Conservation (phyloP, 2,888 invertebrate species). For the Ptilodon capucinus region DNA sequence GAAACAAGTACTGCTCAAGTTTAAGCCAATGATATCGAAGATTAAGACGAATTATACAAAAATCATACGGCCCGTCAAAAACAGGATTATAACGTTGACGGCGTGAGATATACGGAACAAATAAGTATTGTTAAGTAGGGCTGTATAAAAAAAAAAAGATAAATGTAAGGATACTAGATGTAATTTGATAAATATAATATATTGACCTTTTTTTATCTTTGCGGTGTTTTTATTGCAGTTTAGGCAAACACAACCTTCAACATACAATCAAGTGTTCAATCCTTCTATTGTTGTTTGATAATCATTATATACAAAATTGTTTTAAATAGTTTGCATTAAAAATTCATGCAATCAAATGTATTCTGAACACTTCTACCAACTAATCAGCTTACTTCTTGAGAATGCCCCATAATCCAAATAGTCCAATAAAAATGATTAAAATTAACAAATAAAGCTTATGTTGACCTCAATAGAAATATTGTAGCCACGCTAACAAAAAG, state of each 20-base stretch:
- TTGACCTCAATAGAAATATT: conserved; percentile 3
- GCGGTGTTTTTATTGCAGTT: no score
- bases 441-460: not conserved
- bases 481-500: conserved; percentile 35
- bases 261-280: no score
- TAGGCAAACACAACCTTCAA: no score
- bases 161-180: not conserved
- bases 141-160: not conserved
- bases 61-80: conserved; percentile 57
- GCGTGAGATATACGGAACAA: not conserved
- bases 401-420: no score
- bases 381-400: no score
- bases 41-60: conserved; percentile 58
- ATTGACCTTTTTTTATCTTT: not conserved
- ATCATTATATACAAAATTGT: no score
- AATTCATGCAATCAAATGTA: no score
- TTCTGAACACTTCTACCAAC: no score
- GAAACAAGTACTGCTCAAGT: conserved; percentile 51
- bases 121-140: not conserved
- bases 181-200: not conserved
- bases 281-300: no score
- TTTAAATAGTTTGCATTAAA: no score
- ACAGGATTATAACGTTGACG: conserved; percentile 52
- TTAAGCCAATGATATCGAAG: conserved; percentile 56
- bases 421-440: no score